phyloP scores from a whole-genome alignment of 2,113 vertebrate genomes.

The Acanthisitta chloris region DNA sequence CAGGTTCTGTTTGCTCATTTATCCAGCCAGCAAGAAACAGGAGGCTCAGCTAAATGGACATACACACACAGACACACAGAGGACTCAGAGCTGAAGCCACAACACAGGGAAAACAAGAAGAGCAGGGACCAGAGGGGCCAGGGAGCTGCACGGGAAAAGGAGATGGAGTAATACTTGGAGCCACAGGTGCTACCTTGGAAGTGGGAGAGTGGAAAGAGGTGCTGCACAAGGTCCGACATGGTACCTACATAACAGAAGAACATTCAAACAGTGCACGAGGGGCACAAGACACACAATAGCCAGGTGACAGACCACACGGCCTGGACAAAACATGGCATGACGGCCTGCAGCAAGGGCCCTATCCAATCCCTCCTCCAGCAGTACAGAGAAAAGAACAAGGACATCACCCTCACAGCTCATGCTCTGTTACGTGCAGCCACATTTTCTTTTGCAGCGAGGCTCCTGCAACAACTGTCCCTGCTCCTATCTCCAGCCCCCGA shows the following conservation, averaged over 20 bases:
- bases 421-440: neutral
- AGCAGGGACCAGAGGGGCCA: neutral
- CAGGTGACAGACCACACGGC: neutral
- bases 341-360: neutral
- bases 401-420: neutral
- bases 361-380: neutral
- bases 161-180: neutral
- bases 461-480: neutral
- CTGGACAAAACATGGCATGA: neutral
- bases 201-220: constrained; percentile 83
- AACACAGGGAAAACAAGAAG: constrained; percentile 24
- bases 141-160: neutral
- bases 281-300: neutral
- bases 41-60: neutral
- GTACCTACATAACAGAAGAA: constrained; percentile 79
- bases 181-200: constrained; percentile 79
- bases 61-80: neutral
- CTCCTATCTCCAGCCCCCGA: neutral
- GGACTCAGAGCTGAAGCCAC: constrained; percentile 39
- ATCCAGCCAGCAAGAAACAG: constrained; percentile 12
- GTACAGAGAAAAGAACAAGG: neutral
- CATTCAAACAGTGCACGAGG: constrained; percentile 40
- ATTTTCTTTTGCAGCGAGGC: neutral
- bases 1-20: constrained; percentile 1
- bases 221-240: constrained; percentile 84